These are phyloP conservation scores for Nymphalis io DNA, from an alignment of 1,140 invertebrate genomes.

Conservation along the genomic window DNA sequence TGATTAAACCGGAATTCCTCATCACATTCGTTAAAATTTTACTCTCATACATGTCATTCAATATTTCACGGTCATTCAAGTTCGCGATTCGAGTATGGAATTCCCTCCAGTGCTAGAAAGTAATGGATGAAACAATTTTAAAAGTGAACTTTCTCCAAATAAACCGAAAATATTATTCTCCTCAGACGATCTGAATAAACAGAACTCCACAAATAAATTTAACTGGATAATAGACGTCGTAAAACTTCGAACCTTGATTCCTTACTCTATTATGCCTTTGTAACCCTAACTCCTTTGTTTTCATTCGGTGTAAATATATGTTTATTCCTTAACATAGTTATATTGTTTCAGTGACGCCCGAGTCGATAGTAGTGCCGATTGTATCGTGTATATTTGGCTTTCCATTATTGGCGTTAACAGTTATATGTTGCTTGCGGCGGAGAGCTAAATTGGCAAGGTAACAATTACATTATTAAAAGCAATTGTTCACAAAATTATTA, in stretches of 20 bases:
- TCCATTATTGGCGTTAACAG: slow-evolving; percentile 89
- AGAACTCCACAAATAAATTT: slow-evolving; percentile 6
- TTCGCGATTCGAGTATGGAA: neutral
- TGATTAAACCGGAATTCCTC: neutral
- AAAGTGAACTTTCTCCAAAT: neutral
- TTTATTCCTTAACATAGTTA: slow-evolving; percentile 29
- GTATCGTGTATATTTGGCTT: slow-evolving; percentile 94
- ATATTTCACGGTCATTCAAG: neutral
- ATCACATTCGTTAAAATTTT: slow-evolving; percentile 5
- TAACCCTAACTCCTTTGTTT: slow-evolving; percentile 28
- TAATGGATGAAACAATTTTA: neutral
- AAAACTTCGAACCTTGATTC: slow-evolving; percentile 14
- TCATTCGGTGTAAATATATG: slow-evolving; percentile 19
- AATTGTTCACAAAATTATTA: too few species aligned
- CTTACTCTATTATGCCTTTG: slow-evolving; percentile 14
- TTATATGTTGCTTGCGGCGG: slow-evolving; percentile 92
- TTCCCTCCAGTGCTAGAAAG: neutral
- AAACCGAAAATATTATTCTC: neutral
- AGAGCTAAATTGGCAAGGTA: slow-evolving; percentile 88
- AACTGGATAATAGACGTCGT: neutral
- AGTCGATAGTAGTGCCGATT: slow-evolving; percentile 93
- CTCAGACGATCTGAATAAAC: neutral
- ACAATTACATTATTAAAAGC: neutral
- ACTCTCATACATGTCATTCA: neutral
- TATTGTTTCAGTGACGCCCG: slow-evolving; percentile 89